A percentile compares a stretch with the other conserved stretches of the same genome.
phyloP scores from a whole-genome alignment of 2,888 invertebrate genomes.

The Apamea crenata region DNA sequence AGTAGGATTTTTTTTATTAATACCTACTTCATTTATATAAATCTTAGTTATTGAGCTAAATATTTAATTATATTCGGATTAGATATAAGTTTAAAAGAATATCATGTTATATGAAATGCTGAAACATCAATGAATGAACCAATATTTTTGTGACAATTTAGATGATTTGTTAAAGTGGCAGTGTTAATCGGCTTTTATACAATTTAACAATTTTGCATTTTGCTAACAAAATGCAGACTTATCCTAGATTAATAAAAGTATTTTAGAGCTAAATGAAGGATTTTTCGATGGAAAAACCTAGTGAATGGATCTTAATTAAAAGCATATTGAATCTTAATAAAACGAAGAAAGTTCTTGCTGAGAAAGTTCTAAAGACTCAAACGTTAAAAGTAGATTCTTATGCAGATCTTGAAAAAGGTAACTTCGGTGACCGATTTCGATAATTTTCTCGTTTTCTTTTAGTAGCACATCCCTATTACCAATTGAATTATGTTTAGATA shows the following conservation, averaged over 20 bases:
- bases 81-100: background rate
- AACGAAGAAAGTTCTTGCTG: background rate
- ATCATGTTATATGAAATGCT: background rate
- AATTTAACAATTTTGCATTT: background rate
- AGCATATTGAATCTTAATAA: conserved; percentile 19
- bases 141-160: no score
- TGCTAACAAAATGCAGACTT: background rate
- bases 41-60: background rate
- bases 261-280: conserved; percentile 12
- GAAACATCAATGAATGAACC: background rate
- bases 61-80: background rate
- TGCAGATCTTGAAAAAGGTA: conserved; percentile 1
- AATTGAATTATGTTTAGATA: conserved; percentile 16
- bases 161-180: background rate
- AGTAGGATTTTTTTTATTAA: no score
- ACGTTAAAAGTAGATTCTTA: conserved; percentile 15
- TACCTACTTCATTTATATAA: background rate
- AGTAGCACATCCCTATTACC: background rate
- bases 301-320: conserved; percentile 33
- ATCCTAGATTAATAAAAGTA: background rate
- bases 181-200: background rate
- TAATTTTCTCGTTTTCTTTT: background rate
- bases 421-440: background rate
- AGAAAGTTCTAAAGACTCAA: conserved; percentile 12
- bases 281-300: background rate